A percentile compares a stretch with the other conserved stretches of the same genome.
These are phyloP conservation scores for Beris morrisii DNA, from an alignment of 2,888 invertebrate genomes.

Conservation along the genomic window DNA sequence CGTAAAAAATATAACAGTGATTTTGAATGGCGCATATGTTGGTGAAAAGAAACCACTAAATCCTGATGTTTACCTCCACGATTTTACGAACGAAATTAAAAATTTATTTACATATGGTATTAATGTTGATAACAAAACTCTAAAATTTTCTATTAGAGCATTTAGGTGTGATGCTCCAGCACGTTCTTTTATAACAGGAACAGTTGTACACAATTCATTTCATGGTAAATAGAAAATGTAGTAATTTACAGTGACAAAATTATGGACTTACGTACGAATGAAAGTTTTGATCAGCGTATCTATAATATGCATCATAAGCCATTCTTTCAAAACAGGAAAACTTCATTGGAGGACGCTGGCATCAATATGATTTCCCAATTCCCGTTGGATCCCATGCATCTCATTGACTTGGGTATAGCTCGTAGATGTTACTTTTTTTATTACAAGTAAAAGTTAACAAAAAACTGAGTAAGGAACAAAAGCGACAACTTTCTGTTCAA, in stretches of 20 bases:
- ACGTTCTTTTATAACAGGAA: conserved; percentile 9
- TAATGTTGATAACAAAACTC: not conserved
- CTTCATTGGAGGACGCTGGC: conserved; percentile 21
- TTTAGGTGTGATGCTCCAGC: conserved; percentile 32
- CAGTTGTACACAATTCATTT: conserved; percentile 23
- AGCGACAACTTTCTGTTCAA: too few species aligned
- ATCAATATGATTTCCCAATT: conserved; percentile 15
- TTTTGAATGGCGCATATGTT: too few species aligned
- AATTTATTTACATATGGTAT: conserved; percentile 11
- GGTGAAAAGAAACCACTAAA: not conserved
- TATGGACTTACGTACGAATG: too few species aligned
- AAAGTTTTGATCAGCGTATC: too few species aligned
- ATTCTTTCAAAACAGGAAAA: not conserved
- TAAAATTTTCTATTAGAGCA: conserved; percentile 20
- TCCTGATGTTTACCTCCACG: conserved; percentile 23
- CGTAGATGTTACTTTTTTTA: conserved; percentile 1
- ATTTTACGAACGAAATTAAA: conserved; percentile 28
- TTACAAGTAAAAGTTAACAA: too few species aligned
- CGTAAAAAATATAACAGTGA: too few species aligned
- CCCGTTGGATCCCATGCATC: conserved; percentile 9
- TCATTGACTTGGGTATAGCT: conserved; percentile 19
- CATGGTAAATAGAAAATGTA: conserved; percentile 14
- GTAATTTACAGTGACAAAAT: too few species aligned
- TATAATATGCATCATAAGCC: too few species aligned
- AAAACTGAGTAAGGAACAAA: too few species aligned